Base-by-base conservation (phyloP, 64 coral and sea anemone species). In the Stichodactyla mertensii region DNA sequence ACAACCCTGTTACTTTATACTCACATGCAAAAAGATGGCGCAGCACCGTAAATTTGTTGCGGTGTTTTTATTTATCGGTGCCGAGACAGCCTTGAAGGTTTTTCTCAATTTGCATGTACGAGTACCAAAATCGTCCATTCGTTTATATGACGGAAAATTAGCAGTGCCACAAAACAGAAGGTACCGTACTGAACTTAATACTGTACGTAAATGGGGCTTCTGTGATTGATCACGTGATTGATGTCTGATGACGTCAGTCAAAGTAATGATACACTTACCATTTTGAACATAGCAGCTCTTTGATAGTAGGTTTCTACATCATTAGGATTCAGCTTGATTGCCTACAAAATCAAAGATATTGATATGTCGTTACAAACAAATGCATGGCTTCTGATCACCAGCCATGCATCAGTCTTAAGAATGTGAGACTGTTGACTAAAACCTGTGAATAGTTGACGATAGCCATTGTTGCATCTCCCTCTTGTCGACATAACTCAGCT, bases 381-480 rank as follows among this genome's bases (percentile, higher is more conserved):
- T 45, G 36, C 1, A 45, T 45, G 36, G 36, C 36, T 45, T 4
- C 36, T 45, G 36, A 45, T 45, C 36, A 45, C 36, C 36, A 45
- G 36, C 3, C 3, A 45, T 45, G 36, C 36, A 45, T 45, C 36
- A 45, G 36, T 45, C 36, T 45, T 45, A 45, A 45, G 36, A 45
- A 45, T 45, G 3, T 45, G 36, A 45, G 36, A 45, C 36, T 45
- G 36, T 45, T 45, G 20, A 2, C 57, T 85, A 77, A 97, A 77
- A 97, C 95, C 95, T 99, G 93, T 55, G 97, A 99, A 55, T 99
- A 99, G 52, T 99, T 99, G 45, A 99, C 86, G 26, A 99, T 99
- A 0, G 97, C 92, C 97, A 99, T 99, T 67, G 97, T 99, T 13
- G 85, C 74, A 71, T 99, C 97, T 15, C 78, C 91, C 24, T 90